phyloP scores from a whole-genome alignment of 2,888 invertebrate genomes.

The Oxycera nigricornis region DNA sequence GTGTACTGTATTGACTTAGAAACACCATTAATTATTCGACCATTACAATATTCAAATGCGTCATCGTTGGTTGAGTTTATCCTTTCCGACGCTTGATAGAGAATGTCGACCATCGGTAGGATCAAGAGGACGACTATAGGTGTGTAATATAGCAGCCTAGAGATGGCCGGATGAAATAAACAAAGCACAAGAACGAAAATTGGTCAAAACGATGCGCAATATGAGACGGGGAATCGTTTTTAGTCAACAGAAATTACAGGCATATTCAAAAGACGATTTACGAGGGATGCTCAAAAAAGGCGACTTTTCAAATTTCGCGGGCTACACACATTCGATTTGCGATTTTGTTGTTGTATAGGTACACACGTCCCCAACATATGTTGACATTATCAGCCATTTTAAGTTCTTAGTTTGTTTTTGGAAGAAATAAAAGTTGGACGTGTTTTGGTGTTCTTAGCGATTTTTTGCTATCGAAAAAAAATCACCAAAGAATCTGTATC shows the following conservation, averaged over 20 bases:
- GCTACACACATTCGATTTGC: too few species aligned
- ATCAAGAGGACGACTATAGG: too few species aligned
- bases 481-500: too few species aligned
- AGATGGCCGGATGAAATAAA: background rate
- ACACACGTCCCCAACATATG: too few species aligned
- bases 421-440: too few species aligned
- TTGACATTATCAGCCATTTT: too few species aligned
- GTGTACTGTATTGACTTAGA: constrained; percentile 19
- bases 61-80: background rate
- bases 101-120: background rate
- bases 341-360: too few species aligned
- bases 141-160: too few species aligned
- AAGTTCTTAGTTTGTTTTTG: too few species aligned
- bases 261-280: constrained; percentile 29
- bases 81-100: background rate
- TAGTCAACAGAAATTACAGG: constrained; percentile 34
- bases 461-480: too few species aligned
- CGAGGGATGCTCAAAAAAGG: background rate
- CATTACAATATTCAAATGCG: constrained; percentile 35
- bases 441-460: too few species aligned
- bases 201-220: constrained; percentile 1
- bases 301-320: too few species aligned
- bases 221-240: constrained; percentile 20
- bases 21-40: constrained; percentile 35
- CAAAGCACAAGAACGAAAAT: background rate